Evolutionary conservation across 1,140 invertebrate genomes (phyloP).

Genomic region (Cepaea nemoralis): DNA sequence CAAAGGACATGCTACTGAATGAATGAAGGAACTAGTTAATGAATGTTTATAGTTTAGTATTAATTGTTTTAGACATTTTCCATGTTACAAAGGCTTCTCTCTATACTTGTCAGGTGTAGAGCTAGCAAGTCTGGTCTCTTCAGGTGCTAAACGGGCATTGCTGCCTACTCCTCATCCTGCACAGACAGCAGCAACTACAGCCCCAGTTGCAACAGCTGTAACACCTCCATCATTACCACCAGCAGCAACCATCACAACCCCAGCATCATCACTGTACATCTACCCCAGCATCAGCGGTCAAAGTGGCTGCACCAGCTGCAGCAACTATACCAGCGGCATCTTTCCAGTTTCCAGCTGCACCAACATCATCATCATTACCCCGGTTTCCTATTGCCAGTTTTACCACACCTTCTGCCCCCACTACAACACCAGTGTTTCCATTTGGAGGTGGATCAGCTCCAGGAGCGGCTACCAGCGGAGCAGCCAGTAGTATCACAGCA

Average conservation of each 20-base stretch:
- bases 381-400: not conserved
- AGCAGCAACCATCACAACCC: constrained; percentile 10
- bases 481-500: no score
- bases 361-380: not conserved
- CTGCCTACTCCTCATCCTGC: not conserved
- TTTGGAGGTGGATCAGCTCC: not conserved
- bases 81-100: no score
- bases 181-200: not conserved
- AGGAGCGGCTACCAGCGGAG: not conserved
- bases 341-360: not conserved
- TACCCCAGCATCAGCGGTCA: not conserved
- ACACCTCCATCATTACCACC: constrained; percentile 24
- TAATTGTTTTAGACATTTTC: no score
- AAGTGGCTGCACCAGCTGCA: not conserved
- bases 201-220: constrained; percentile 3
- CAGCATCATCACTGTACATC: not conserved
- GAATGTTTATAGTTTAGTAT: no score
- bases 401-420: not conserved
- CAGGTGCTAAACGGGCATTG: not conserved
- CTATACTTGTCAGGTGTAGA: not conserved
- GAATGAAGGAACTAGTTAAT: no score
- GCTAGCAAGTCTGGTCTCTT: not conserved
- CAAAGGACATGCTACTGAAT: no score
- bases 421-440: not conserved
- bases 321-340: not conserved